Base-by-base conservation (phyloP, 2,797 vertebrate genomes). In the Bufotes viridis region DNA sequence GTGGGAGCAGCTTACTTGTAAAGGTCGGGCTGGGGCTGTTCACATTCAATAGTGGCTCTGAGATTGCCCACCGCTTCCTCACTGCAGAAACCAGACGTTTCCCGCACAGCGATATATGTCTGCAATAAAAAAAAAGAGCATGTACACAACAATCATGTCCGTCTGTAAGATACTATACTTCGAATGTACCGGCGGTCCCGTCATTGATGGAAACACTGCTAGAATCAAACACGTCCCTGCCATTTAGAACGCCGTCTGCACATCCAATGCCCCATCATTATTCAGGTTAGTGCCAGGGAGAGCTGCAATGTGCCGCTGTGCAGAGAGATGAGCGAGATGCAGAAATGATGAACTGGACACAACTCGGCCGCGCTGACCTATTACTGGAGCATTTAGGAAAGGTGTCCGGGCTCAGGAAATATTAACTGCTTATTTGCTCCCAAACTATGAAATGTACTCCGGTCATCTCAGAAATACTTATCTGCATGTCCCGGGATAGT, bases 11-110 rank as follows among this genome's bases (percentile, higher is more conserved):
- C 88, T 90, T 97, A 99, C 98, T 98, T 99, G 95, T 99, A 99
- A 93, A 99, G 97, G 95, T 99, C 98, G 60, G 98, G 97, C 90
- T 99, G 98, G 0, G 98, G 98, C 92, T 99, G 97, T 90, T 99
- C 98, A 87, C 98, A 99, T 95, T 99, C 98, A 0, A 99, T 97
- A 4, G 96, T 95, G 93, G 98, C 97, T 0, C 80, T 95, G 92
- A 99, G 96, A 90, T 91, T 89, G 85, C 97, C 94, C 87, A 99
- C 95, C 93, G 97, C 95, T 89, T 94, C 95, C 0, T 95, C 95
- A 0, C 95, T 94, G 85, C 91, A 91, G 74, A 95, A 91, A 81
- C 90, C 84, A 1, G 89, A 90, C 69, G 95, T 96, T 89, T 99
- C 98, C 87, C 96, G 94, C 90, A 99, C 97, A 0, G 97, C 97